Evolutionary conservation across 2,113 vertebrate genomes (phyloP).

Genomic region (Elachura formosa): DNA sequence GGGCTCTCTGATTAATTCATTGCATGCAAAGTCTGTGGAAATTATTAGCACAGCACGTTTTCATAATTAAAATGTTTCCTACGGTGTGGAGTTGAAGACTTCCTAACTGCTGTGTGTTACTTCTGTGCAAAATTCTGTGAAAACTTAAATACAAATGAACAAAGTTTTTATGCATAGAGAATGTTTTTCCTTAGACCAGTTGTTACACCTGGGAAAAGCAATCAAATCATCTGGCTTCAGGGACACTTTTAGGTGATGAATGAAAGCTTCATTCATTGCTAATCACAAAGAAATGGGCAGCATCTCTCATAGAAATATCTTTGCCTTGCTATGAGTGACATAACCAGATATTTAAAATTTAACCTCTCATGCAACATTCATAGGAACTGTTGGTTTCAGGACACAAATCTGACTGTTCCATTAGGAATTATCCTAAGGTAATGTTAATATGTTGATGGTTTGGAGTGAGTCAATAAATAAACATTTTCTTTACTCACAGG

Average conservation of each 20-base stretch:
- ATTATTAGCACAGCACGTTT: neutral
- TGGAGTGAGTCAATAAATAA: neutral
- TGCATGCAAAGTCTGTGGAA: neutral
- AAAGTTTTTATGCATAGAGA: neutral
- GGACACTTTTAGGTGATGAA: neutral
- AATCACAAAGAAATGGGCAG: neutral
- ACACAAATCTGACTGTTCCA: neutral
- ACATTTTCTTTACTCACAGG: neutral
- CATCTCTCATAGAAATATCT: neutral
- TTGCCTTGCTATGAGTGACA: neutral
- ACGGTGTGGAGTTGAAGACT: neutral
- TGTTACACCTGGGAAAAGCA: neutral
- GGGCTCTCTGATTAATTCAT: neutral
- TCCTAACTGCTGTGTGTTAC: neutral
- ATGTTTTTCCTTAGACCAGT: neutral
- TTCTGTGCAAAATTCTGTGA: neutral
- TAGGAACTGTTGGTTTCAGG: neutral
- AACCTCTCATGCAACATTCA: neutral
- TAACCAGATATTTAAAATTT: neutral
- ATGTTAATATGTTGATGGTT: neutral
- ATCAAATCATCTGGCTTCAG: neutral
- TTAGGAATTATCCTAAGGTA: neutral
- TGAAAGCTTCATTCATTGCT: neutral
- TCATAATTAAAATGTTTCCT: neutral
- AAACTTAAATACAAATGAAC: neutral